Percentiles rank a stretch among this genome's conserved stretches.
phyloP scores from a whole-genome alignment of 2,113 vertebrate species.

The Microcebus tavaratra region DNA sequence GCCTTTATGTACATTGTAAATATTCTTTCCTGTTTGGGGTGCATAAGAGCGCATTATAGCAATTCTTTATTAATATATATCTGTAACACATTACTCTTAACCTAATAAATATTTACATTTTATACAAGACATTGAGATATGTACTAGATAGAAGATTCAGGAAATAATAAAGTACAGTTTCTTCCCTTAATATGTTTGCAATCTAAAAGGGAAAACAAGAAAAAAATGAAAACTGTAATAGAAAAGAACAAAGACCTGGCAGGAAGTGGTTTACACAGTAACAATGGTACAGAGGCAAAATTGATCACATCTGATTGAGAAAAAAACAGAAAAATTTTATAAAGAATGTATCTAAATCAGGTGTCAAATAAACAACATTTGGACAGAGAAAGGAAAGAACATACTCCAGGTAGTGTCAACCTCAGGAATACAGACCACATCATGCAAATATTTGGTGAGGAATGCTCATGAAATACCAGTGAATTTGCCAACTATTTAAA shows the following conservation, averaged over 20 bases:
- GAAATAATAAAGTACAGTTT: slow-evolving; percentile 23
- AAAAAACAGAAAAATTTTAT: slow-evolving; percentile 31
- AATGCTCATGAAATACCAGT: not conserved
- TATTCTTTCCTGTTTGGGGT: not conserved
- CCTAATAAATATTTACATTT: slow-evolving; percentile 48
- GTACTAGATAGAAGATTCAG: not conserved
- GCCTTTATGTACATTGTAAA: slow-evolving; percentile 1
- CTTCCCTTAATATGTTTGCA: not conserved
- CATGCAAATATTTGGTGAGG: not conserved
- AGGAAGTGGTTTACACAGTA: not conserved
- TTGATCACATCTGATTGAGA: not conserved
- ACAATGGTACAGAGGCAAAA: not conserved
- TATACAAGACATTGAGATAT: slow-evolving; percentile 10
- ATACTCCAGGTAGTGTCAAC: not conserved
- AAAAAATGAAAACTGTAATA: not conserved
- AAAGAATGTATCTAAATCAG: not conserved
- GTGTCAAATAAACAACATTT: not conserved
- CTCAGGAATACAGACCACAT: not conserved
- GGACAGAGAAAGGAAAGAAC: not conserved
- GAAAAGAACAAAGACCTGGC: not conserved
- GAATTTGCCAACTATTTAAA: not conserved
- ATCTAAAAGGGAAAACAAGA: not conserved
- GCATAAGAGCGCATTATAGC: not conserved
- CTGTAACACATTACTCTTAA: not conserved
- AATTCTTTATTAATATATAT: not conserved